Evolutionary conservation across 1,140 invertebrate species (phyloP), one percentile per base, ranked within the genome.

Genomic region (Drosophila kohkoa): DNA sequence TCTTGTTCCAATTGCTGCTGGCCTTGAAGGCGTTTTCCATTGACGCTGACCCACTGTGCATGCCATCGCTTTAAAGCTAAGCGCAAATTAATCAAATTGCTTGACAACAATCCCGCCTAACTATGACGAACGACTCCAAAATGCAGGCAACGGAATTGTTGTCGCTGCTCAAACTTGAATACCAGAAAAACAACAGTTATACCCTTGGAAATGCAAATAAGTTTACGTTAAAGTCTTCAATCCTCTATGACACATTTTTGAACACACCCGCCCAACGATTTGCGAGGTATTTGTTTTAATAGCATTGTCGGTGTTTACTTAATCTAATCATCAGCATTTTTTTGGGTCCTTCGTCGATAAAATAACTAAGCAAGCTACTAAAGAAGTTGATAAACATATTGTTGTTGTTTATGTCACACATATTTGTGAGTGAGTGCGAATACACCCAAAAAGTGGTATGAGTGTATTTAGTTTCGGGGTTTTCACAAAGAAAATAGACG

Each of bases 311-410:
- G 15, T 60, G 30, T 52, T 74, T 30, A 25, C 49, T 70, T 75
- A 75, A 75, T 75, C 72, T 75, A 69, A 75, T 75, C 72, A 58
- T 46, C 59, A 59, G 11, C 30, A 54, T 43, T 62, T 60, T 57
- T 30, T 60, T 59, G 55, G 64, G 71, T 74, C 64, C 65, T 69
- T 54, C 71, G 57, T 62, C 46, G 71, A 74, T 75, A 75, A 75
- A 69, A 69, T 75, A 63, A 35, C 51, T 49, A 49, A 49, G 55
- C n/a, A 13, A 13, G 57, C 16, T 68, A 65, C 62, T 72, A 52
- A 67, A 66, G 38, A 52, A 13, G 32, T 62, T 75, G 72, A 75
- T 75, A 75, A 75, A 25, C 70, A 75, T 75, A 69, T 63, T 20
- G 20, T 75, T 75, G 30, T 43, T 25, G 38, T 32, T 48, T 62